These are phyloP conservation scores for Ciconia nigra DNA, from an alignment of 2,797 vertebrate species.

Conservation along the genomic window DNA sequence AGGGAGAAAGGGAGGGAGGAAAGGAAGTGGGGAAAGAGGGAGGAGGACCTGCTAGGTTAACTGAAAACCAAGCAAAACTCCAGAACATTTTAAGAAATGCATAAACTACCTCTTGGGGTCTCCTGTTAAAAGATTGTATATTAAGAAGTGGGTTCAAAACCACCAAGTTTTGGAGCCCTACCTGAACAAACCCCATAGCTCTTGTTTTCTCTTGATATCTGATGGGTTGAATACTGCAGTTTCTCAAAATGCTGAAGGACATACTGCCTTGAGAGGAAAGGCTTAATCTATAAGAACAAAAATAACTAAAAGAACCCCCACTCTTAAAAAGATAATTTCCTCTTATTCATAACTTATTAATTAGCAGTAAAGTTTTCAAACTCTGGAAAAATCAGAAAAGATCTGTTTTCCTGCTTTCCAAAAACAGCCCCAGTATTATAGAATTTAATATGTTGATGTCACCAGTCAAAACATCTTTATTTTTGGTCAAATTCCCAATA, in stretches of 20 bases:
- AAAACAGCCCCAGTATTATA: neutral
- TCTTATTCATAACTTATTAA: neutral
- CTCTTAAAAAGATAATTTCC: neutral
- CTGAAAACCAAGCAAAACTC: neutral
- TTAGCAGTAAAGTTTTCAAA: neutral
- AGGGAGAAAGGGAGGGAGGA: neutral
- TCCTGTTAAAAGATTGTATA: neutral
- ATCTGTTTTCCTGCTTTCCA: neutral
- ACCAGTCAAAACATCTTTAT: neutral
- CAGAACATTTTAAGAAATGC: neutral
- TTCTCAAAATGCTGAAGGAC: neutral
- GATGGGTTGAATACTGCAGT: neutral
- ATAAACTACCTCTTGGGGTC: neutral
- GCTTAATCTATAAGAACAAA: neutral
- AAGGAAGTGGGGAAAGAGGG: accelerated
- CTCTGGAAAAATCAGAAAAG: neutral
- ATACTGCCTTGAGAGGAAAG: neutral
- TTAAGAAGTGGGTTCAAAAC: neutral
- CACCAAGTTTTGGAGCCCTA: neutral
- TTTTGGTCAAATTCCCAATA: neutral
- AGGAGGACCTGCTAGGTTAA: neutral
- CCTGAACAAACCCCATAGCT: neutral
- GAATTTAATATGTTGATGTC: neutral
- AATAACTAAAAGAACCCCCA: neutral
- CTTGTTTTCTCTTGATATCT: neutral